Evolutionary conservation across 2,113 vertebrate genomes (phyloP), one percentile per base, ranked within the genome.

Genomic region (Platycercus adscitus): DNA sequence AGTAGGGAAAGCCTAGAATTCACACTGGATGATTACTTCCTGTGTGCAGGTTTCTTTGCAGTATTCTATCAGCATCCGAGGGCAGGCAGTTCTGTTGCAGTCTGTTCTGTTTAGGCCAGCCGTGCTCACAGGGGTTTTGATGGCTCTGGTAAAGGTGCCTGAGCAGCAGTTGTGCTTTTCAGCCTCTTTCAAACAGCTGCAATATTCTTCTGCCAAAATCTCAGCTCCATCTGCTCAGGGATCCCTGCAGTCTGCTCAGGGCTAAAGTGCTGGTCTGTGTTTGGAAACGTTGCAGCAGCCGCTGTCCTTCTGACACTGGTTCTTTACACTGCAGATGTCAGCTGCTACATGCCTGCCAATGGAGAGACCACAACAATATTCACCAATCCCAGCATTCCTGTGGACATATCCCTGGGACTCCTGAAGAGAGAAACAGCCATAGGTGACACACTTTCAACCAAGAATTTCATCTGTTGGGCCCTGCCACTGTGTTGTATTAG

Each of bases 291-390:
- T 28, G 28, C 73, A 5, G 37, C 56, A 15, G 31, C 19, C 9
- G 4, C 25, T 24, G 33, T 35, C 25, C 21, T 18, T 5, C 75
- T 72, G 56, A 83, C 18, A 0, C 0, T 1, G 11, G 20, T 3
- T 25, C 4, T n/a, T 60, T 28, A 3, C 8, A 0, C 26, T 75
- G 26, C 96, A 99, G 99, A 98, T 19, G 98, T 99, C 64, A 99
- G 53, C 94, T 99, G 99, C 91, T 99, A 98, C 96, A 99, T 99
- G 99, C 99, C 99, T 0, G 99, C 99, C 12, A 99, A 99, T 0
- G 99, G 99, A 3, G 99, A 99, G 97, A 99, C 99, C 0, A 97
- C 95, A 1, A 98, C 98, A 0, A 94, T 99, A 69, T 96, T 98
- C 11, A 99, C 99, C 4, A 99, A 99, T 87, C 99, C 99, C 89